Percentiles rank a stretch among this genome's conserved stretches.
These are phyloP conservation scores for Netelia virgata DNA, from an alignment of 2,888 invertebrate species.

Conservation along the genomic window DNA sequence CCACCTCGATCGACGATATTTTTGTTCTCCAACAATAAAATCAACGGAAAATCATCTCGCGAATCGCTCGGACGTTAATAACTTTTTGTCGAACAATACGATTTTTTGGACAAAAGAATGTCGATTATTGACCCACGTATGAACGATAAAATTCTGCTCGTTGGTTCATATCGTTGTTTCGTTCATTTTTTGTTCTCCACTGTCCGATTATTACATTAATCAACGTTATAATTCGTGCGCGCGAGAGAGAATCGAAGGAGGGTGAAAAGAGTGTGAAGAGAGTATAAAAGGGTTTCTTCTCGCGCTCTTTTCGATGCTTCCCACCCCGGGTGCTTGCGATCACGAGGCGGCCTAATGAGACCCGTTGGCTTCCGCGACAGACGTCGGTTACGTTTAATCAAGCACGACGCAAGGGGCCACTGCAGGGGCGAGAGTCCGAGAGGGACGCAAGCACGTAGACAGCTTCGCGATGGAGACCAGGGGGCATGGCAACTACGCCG, in stretches of 20 bases:
- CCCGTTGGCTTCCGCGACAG: constrained; percentile 23
- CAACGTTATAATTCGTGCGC: not conserved
- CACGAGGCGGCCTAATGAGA: constrained; percentile 22
- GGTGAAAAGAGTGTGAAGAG: not conserved
- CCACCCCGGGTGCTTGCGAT: not conserved
- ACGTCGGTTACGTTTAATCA: constrained; percentile 42
- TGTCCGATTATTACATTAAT: not conserved
- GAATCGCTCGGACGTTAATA: constrained; percentile 22
- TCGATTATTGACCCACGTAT: not conserved
- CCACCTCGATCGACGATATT: constrained; percentile 10
- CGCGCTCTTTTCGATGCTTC: not conserved
- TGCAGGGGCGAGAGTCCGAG: not conserved
- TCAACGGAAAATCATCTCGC: constrained; percentile 30
- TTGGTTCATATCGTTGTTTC: not conserved
- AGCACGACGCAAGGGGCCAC: not conserved
- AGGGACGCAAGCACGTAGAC: no score
- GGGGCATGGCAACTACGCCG: constrained; percentile 23
- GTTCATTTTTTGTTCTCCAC: not conserved
- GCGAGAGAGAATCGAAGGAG: no score
- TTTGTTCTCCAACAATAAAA: constrained; percentile 9
- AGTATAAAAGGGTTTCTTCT: constrained; percentile 1
- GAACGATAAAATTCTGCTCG: constrained; percentile 3
- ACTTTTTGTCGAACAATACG: constrained; percentile 19
- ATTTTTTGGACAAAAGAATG: not conserved
- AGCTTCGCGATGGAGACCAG: not conserved